A percentile compares a stretch with the other conserved stretches of the same genome.
phyloP scores from a whole-genome alignment of 2,113 vertebrate species.

The Tachycineta bicolor region DNA sequence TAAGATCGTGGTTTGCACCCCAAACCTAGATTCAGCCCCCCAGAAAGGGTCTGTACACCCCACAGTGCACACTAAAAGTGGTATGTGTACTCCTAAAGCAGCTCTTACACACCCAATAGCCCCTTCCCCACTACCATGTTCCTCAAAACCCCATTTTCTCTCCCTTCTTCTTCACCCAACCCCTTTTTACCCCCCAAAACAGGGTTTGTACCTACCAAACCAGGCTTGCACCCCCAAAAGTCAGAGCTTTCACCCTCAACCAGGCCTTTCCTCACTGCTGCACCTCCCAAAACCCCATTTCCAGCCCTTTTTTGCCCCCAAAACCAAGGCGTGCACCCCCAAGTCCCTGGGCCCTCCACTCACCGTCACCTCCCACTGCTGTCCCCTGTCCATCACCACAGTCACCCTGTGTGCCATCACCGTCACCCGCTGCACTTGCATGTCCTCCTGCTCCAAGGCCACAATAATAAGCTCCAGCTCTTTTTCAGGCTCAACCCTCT shows the following conservation, averaged over 20 bases:
- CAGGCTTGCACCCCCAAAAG: background rate
- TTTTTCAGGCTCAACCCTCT: accelerated
- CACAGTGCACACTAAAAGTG: background rate
- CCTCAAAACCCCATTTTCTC: background rate
- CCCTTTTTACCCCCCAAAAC: no score
- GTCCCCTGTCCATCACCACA: constrained; percentile 17
- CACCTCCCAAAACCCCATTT: background rate
- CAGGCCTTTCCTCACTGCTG: background rate
- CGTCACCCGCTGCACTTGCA: constrained; percentile 16
- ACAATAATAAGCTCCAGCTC: background rate
- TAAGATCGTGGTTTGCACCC: background rate
- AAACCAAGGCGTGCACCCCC: no score
- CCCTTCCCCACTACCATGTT: background rate
- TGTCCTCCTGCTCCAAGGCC: background rate
- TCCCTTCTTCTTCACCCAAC: background rate
- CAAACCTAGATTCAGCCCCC: accelerated
- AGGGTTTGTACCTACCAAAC: no score
- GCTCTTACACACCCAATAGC: background rate
- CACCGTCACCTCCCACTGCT: constrained; percentile 54
- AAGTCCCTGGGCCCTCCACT: background rate
- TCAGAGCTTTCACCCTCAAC: background rate
- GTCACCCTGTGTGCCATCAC: constrained; percentile 1
- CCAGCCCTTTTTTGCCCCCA: background rate
- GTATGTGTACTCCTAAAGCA: background rate
- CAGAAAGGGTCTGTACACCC: background rate